Evolutionary conservation across 1,140 invertebrate genomes (phyloP).

Genomic region (Drosophila willistoni): DNA sequence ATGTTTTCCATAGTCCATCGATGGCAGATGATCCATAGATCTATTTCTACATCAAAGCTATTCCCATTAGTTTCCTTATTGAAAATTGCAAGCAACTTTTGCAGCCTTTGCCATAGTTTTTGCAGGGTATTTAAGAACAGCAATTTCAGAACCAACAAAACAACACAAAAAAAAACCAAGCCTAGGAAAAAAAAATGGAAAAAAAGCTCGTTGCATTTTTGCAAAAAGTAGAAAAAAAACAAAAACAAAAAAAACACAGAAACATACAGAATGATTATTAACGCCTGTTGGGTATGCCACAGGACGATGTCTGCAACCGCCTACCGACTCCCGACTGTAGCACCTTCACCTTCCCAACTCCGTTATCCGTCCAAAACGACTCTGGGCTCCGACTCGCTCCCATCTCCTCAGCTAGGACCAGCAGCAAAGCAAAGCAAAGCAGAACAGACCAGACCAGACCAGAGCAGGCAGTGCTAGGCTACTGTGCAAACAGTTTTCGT

Average conservation of each 20-base stretch:
- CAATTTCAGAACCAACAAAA: conserved; percentile 50
- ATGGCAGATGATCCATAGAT: too few relatives aligned
- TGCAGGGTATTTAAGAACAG: conserved; percentile 47
- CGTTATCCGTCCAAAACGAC: neutral
- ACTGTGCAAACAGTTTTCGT: conserved; percentile 72
- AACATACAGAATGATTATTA: conserved; percentile 70
- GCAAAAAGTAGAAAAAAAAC: conserved; percentile 19
- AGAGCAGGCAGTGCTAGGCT: conserved; percentile 34
- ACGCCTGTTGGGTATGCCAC: conserved; percentile 79
- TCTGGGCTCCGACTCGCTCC: conserved; percentile 18
- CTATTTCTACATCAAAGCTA: too few relatives aligned
- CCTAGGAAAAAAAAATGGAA: conserved; percentile 19
- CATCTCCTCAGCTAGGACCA: conserved; percentile 6
- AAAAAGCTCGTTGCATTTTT: conserved; percentile 47
- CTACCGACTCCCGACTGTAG: neutral
- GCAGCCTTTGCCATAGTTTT: conserved; percentile 27
- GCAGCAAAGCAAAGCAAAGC: neutral
- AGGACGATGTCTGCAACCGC: conserved; percentile 68
- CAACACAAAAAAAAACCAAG: conserved; percentile 28
- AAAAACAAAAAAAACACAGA: conserved; percentile 40
- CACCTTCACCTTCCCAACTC: neutral
- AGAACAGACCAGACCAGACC: neutral
- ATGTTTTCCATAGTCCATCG: too few relatives aligned
- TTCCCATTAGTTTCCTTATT: too few relatives aligned
- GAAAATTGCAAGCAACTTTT: neutral